Base-by-base conservation (phyloP, 2,888 invertebrate genomes). In the Liopterus haemorrhoidalis region DNA sequence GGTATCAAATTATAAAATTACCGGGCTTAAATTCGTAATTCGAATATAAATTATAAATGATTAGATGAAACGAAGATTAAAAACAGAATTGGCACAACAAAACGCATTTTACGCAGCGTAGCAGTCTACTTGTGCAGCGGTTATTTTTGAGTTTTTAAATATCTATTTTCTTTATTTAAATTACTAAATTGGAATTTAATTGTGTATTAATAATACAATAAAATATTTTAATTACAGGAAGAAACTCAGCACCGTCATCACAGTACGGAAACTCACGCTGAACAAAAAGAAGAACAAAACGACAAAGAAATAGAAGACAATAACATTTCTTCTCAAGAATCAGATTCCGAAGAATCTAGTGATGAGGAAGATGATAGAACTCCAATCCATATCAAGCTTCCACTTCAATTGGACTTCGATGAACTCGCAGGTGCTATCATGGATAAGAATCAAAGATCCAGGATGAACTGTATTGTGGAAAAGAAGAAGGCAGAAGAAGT, bases 401-500 rank as follows among this genome's bases (percentile, higher is more conserved):
- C 88, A 47, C 74, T 88, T 46, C 85, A 86, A 65, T 76, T 90
- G 61, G 85, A 88, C 69, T 77, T 89, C 49, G 87, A 88, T 58
- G 87, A 89, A 51, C 72, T 89, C 48, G 85, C 87, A 19, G 84
- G 85, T 28, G 85, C 79, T 20, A 72, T 82, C 64, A 70, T 82
- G 57, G 79, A 81, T 52, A 81, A 79, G 59, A 80, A 78, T 64
- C 81, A 81, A 61, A 28, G 28, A 62, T 87, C 88, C 47, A 82
- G 85, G 66, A 89, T 91, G 82, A 91, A 91, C 69, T 92, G 91
- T 67, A 79, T 91, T 15, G 88, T 91, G 28, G 91, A 91, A 66
- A 85, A 86, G 63, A 85, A 88, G 56, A 81, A 80, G 52, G 79
- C 83, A 39, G 90, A 89, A 60, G 88, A 91, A 65, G 77, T 89